Evolutionary conservation across 2,113 vertebrate genomes (phyloP), one percentile per base, ranked within the genome.

Genomic region (Oryzias javanicus): DNA sequence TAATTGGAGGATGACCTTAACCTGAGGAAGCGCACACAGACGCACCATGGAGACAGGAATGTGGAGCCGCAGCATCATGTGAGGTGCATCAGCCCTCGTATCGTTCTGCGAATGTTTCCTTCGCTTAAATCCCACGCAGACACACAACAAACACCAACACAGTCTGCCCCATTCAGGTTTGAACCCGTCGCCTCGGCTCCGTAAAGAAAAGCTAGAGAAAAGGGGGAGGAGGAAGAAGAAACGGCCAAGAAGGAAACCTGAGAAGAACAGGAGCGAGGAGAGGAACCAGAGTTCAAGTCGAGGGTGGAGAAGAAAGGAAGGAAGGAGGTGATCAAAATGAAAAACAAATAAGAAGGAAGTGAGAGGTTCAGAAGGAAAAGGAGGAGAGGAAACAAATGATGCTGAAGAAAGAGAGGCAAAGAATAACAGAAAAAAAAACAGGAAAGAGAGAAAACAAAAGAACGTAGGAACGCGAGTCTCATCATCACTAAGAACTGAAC

Each of bases 1-100:
- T 0, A 56, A 16, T 69, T 10, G 51, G 51, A 72, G 49, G 29
- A 53, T 69, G 74, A 81, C 82, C 80, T 80, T 71, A 76, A 82
- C 70, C 64, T 68, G 59, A 84, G 61, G 70, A 42, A 24, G 49
- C 29, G 45, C 42, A 19, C 52, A 45, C 57, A 53, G 29, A 67
- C 24, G 49, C 42, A 46, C 20, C 27, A 49, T 14, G 17, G 15
- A 54, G n/a, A 13, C 0, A 48, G 50, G 69, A 76, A 74, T 71
- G 72, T 24, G 0, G 16, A 56, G 44, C 35, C 49, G 60, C 54
- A 22, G 17, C 49, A 29, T 84, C 74, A 72, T 78, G 81, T 72
- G 74, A 78, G 58, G 2, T 14, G 49, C 59, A 58, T 67, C 70
- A 59, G 6, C 41, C 35, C 49, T 74, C 20, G 17, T 40, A 64